phyloP scores from a whole-genome alignment of 2,113 vertebrate species.

The Micronycteris hirsuta region DNA sequence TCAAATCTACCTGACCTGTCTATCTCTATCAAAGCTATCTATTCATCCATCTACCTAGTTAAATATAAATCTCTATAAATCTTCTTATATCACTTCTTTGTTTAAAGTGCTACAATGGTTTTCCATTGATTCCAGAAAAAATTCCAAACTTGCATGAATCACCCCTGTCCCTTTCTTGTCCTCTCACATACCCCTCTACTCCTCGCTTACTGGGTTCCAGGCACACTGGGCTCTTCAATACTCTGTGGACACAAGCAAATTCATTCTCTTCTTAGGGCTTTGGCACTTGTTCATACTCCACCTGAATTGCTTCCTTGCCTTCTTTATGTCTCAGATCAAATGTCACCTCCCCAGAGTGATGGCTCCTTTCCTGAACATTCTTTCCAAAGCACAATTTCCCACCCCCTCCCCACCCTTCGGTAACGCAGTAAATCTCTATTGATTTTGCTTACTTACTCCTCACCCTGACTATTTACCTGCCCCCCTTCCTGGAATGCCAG shows the following conservation, averaged over 20 bases:
- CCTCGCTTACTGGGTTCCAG: background rate
- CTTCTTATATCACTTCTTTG: no score
- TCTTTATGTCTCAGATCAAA: background rate
- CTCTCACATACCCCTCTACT: background rate
- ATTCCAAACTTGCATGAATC: background rate
- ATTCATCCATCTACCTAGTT: background rate
- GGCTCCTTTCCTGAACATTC: background rate
- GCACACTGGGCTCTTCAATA: rapidly evolving
- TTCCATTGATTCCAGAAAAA: background rate
- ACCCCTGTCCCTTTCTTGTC: rapidly evolving
- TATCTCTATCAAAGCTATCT: background rate
- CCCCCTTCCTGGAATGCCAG: background rate
- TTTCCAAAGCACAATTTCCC: background rate
- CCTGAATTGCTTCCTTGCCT: background rate
- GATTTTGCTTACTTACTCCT: background rate
- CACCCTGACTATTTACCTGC: background rate
- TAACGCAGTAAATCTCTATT: background rate
- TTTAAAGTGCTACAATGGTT: background rate
- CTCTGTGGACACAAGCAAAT: background rate
- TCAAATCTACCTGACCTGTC: background rate
- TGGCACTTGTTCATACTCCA: background rate
- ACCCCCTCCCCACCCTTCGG: rapidly evolving
- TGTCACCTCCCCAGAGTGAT: background rate
- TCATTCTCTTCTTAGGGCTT: background rate
- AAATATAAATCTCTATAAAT: background rate